These are phyloP conservation scores for Nixonia krombeini DNA, from an alignment of 1,140 invertebrate species.

Conservation along the genomic window DNA sequence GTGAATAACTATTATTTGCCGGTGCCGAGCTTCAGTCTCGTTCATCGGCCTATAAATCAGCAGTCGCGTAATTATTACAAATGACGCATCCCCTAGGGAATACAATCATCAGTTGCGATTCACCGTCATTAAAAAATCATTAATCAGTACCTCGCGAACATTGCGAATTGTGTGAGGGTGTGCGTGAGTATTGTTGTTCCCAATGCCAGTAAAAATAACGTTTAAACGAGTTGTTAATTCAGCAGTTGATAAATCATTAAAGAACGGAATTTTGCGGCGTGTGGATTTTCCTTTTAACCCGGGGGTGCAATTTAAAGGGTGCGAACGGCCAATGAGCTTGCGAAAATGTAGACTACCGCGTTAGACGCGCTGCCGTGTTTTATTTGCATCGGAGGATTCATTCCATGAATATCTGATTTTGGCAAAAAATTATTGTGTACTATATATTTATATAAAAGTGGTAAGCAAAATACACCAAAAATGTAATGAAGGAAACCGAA, in stretches of 20 bases:
- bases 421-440: too few species aligned
- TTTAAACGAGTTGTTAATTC: background rate
- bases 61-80: too few species aligned
- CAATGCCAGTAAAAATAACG: too few species aligned
- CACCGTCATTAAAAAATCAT: too few species aligned
- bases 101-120: too few species aligned
- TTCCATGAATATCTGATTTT: slow-evolving; percentile 8
- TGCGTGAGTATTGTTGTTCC: too few species aligned
- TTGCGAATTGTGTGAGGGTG: too few species aligned
- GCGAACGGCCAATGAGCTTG: slow-evolving; percentile 7
- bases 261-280: background rate
- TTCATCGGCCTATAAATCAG: background rate
- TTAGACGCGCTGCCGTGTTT: background rate
- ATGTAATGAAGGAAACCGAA: background rate
- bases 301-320: slow-evolving; percentile 5
- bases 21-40: background rate
- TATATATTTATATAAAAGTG: too few species aligned
- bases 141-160: too few species aligned
- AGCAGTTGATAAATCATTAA: background rate
- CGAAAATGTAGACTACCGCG: slow-evolving; percentile 4
- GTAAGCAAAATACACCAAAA: slow-evolving; percentile 4
- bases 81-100: too few species aligned
- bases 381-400: slow-evolving; percentile 6
- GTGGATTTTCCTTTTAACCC: background rate
- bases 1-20: slow-evolving; percentile 9